Conservation (phyloP, 2,113 vertebrate genomes). For the Bufo bufo region DNA sequence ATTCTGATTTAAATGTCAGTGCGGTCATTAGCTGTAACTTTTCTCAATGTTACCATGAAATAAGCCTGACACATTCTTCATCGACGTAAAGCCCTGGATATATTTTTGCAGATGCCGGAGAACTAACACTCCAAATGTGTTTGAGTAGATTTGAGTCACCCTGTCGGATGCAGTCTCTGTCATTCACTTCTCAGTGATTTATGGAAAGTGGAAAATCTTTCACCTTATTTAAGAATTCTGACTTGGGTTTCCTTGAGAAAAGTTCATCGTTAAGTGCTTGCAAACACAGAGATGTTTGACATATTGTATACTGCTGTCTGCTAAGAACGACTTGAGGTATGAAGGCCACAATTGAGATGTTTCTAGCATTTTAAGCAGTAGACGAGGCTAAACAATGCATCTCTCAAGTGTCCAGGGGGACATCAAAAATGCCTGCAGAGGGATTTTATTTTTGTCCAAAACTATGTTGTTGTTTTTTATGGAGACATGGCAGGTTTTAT, state of each 20-base stretch:
- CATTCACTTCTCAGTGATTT: constrained; percentile 16
- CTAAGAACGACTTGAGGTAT: constrained; percentile 12
- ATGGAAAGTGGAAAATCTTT: constrained; percentile 20
- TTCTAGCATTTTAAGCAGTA: neutral
- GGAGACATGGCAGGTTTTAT: neutral
- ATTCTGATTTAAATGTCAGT: constrained; percentile 41
- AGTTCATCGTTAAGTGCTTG: constrained; percentile 6
- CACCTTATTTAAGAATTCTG: constrained; percentile 25
- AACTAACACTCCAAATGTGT: constrained; percentile 36
- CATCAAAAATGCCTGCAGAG: neutral
- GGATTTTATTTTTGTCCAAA: neutral
- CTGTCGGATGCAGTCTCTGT: constrained; percentile 33
- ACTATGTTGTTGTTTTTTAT: neutral
- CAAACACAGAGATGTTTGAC: constrained; percentile 31
- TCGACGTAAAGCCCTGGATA: constrained; percentile 9
- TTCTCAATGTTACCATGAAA: constrained; percentile 34
- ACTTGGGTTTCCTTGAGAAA: constrained; percentile 29
- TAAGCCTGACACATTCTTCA: constrained; percentile 33
- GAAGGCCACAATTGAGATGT: constrained; percentile 11
- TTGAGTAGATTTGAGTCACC: constrained; percentile 35
- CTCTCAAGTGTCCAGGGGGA: neutral
- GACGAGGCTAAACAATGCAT: neutral
- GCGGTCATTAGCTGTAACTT: constrained; percentile 43
- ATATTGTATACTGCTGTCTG: constrained; percentile 28
- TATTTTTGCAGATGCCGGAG: constrained; percentile 31